Evolutionary conservation across 2,888 invertebrate genomes (phyloP), one percentile per base, ranked within the genome.

Genomic region (Caenorhabditis panamensis): DNA sequence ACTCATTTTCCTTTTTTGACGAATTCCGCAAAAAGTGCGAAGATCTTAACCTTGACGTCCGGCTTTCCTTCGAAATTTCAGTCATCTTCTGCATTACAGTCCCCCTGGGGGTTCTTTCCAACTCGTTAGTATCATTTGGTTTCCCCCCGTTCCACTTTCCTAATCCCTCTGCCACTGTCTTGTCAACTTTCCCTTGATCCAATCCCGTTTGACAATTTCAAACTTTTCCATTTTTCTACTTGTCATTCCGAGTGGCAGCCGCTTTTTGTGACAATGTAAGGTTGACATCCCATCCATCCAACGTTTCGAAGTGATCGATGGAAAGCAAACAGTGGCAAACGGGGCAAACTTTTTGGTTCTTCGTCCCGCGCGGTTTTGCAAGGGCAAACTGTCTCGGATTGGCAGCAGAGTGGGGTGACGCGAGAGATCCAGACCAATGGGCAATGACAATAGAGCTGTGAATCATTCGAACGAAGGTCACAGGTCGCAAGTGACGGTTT

Each of bases 71-170:
- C 41, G 41, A 41, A 41, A 5, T 41, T 41, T 41, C 41, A 41
- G 9, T 9, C 16, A 13, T 3, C 16, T 16, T 16, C 41, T 41
- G 2, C 2, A 13, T 41, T 41, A 41, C 41, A 41, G 41, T 31
- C 9, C 31, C 31, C 31, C 31, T 9, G 31, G 31, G 31, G 31
- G 31, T 31, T 31, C 31, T 6, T 9, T 31, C 49, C 22, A 49
- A 49, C 49, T 49, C 49, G 49, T 49, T 49, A 49, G 49, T 49
- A 49, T 49, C 49, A 49, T 49, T 16, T 13, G 41, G 9, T 31
- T 31, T n/a, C n/a, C n/a, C 31, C 31, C 16, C 49, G 49, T 49
- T 49, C 49, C 49, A 49, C 49, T 22, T 49, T 22, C 49, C 8
- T 20, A 49, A 16, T 4, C 6, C 9, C n/a, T 9, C 4, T 16